These are phyloP conservation scores for Gymnoscopelus microlampas DNA, from an alignment of 2,797 vertebrate genomes.

Conservation along the genomic window DNA sequence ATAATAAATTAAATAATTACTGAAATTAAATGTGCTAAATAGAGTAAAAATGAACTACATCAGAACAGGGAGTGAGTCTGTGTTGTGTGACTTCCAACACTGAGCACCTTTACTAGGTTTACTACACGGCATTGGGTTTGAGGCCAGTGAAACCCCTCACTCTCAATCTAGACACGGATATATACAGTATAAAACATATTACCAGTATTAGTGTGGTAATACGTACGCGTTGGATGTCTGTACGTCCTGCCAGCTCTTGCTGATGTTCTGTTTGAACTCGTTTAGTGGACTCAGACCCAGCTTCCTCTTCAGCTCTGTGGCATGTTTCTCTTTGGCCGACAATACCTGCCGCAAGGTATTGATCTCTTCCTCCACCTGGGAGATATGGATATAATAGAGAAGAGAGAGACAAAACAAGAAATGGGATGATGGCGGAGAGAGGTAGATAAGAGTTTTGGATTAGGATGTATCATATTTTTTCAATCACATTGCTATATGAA, in stretches of 20 bases:
- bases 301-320: conserved; percentile 92
- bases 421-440: neutral
- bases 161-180: too few relatives aligned
- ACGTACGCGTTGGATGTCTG: conserved; percentile 95
- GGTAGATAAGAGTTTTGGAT: neutral
- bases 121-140: too few relatives aligned
- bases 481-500: too few relatives aligned
- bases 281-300: conserved; percentile 90
- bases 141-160: too few relatives aligned
- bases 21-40: too few relatives aligned
- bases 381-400: neutral
- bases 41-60: too few relatives aligned
- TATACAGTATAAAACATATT: too few relatives aligned
- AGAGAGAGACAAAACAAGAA: conserved; percentile 7
- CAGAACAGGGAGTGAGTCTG: too few relatives aligned
- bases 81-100: too few relatives aligned
- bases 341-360: conserved; percentile 93
- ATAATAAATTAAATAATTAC: too few relatives aligned
- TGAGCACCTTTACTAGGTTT: too few relatives aligned
- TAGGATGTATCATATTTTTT: too few relatives aligned
- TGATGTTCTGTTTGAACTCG: conserved; percentile 91
- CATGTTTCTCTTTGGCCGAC: conserved; percentile 94
- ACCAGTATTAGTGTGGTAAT: conserved; percentile 4
- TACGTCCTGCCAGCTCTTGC: conserved; percentile 93
- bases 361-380: conserved; percentile 97